These are phyloP conservation scores for western clawed frog (Xenopus tropicalis) DNA, from an alignment of 2,113 vertebrate genomes.

Conservation along the genomic window UCB_Xtro_10.0 CM004450.2:62648501-62649000, in stretches of 20 bases:
- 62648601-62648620: slow-evolving; percentile 5
- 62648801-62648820: no score
- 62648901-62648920: no score
- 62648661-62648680: background rate
- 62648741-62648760: background rate
- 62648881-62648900: no score
- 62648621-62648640: background rate
- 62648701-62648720: background rate
- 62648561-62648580: slow-evolving; percentile 71
- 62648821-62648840: no score
- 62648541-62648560: slow-evolving; percentile 72
- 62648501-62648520: slow-evolving; percentile 53
- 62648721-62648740: background rate
- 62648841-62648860: no score
- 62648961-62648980: no score
- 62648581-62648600: slow-evolving; percentile 61
- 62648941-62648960: no score
- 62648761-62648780: slow-evolving; percentile 8
- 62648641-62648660: background rate
- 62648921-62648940: no score
- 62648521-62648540: slow-evolving; percentile 48
- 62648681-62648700: background rate
- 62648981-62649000: no score
- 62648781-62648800: background rate
- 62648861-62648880: no score